Conservation (phyloP, 1,140 invertebrate genomes). For the Pseudomyrmex concolor region DNA sequence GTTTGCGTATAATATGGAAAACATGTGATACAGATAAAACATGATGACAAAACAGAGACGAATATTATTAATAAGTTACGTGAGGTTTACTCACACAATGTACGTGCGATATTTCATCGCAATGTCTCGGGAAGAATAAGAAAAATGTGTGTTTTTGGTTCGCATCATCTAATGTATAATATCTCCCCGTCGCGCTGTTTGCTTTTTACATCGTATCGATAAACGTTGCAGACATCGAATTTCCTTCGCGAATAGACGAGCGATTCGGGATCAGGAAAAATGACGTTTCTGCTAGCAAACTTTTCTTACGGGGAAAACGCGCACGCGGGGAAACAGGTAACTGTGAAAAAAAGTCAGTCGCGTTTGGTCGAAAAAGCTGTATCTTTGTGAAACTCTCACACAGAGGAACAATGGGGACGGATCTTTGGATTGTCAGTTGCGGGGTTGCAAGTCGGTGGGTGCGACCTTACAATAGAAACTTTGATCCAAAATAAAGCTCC, state of each 20-base stretch:
- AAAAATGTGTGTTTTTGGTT: not conserved
- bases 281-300: constrained; percentile 54
- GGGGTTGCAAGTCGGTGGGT: constrained; percentile 25
- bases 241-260: constrained; percentile 44
- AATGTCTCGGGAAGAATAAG: not conserved
- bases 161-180: constrained; percentile 16
- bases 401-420: constrained; percentile 45
- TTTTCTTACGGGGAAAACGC: constrained; percentile 25
- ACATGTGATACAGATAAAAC: not conserved
- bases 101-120: not conserved
- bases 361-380: constrained; percentile 47
- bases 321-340: constrained; percentile 38
- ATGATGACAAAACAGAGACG: not conserved
- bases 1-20: not conserved
- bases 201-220: constrained; percentile 8
- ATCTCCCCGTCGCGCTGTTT: constrained; percentile 33
- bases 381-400: constrained; percentile 47
- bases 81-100: constrained; percentile 1
- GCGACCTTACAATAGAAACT: constrained; percentile 60
- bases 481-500: constrained; percentile 13
- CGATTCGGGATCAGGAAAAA: constrained; percentile 36
- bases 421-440: constrained; percentile 42
- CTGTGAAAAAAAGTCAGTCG: constrained; percentile 50
- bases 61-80: constrained; percentile 3
- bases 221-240: constrained; percentile 35